A percentile compares a stretch with the other conserved stretches of the same genome.
Evolutionary conservation across 2,113 vertebrate species (phyloP).

Genomic region (Eulemur macaco): DNA sequence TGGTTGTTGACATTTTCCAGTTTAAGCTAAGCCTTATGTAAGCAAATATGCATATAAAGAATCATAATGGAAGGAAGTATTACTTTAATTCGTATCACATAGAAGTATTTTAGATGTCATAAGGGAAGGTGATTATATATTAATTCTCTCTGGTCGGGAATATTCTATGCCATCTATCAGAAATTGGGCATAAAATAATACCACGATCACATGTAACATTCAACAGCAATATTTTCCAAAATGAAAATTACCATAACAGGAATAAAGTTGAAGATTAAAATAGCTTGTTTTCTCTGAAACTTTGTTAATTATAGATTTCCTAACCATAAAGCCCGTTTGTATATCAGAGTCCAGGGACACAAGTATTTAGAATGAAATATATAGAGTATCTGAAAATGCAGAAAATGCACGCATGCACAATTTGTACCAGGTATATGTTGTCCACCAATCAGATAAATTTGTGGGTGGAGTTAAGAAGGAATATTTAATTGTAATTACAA

Average conservation of each 20-base stretch:
- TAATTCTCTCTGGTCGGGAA: background rate
- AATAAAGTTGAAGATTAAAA: background rate
- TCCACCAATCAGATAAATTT: background rate
- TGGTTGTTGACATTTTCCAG: background rate
- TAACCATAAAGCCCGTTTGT: background rate
- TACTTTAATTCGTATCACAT: background rate
- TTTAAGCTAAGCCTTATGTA: background rate
- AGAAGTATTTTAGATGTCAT: background rate
- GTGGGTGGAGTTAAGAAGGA: background rate
- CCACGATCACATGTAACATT: background rate
- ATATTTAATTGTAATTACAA: background rate
- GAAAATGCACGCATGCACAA: background rate
- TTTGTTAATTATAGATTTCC: background rate
- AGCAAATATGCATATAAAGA: background rate
- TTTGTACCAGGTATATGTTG: background rate
- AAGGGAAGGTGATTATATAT: background rate
- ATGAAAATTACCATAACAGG: background rate
- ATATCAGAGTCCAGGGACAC: background rate
- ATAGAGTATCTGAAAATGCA: background rate
- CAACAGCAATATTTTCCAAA: background rate
- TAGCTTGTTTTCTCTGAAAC: background rate
- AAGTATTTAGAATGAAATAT: background rate
- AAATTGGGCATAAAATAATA: background rate
- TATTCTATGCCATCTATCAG: background rate
- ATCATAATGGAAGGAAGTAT: background rate